Base-by-base conservation (phyloP, 2,888 invertebrate species). In the Netelia virgata region DNA sequence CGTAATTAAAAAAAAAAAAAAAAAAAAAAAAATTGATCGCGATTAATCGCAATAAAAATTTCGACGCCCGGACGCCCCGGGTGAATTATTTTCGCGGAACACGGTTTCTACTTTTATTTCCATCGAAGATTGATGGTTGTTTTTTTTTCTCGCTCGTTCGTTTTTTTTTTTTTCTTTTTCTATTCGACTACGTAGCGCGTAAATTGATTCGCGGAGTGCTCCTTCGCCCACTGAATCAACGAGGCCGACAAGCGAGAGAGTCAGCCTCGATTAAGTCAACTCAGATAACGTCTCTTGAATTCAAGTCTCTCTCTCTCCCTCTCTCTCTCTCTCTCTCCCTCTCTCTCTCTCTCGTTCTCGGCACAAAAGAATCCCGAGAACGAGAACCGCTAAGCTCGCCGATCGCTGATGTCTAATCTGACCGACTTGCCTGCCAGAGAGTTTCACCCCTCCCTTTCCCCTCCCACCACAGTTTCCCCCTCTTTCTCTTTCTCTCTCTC, bases 401-500 rank as follows among this genome's bases (percentile, higher is more conserved):
- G 69, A 50, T 82, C 80, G 83, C 84, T 86, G 28, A 28, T 28
- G 86, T 87, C 86, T 86, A 88, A 88, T 88, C 86, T 87, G 88
- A 88, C 88, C 88, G 88, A 88, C 87, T 88, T 88, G 88, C 83
- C 82, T 75, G 68, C 82, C 66, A 70, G 64, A 72, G 83, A 87
- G 87, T 87, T 88, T 88, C 86, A 83, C 87, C 86, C 83, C 53
- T 69, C 69, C 16, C 28, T 53, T 69, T n/a, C 53, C 69, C 16
- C 28, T 53, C 53, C 28, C 36, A 28, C 55, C 41, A 70, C 81
- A 43, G 43, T 73, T 84, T 72, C 66, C 41, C 9, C 50, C 2
- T n/a, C n/a, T n/a, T 23, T 23, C 23, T 23, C 23, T 23, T 3
- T 3, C 23, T 23, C 23, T 23, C 23, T 23, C 23, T 23, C n/a